Conservation (phyloP, 1,140 invertebrate species). For the Brachionus rotundiformis region DNA sequence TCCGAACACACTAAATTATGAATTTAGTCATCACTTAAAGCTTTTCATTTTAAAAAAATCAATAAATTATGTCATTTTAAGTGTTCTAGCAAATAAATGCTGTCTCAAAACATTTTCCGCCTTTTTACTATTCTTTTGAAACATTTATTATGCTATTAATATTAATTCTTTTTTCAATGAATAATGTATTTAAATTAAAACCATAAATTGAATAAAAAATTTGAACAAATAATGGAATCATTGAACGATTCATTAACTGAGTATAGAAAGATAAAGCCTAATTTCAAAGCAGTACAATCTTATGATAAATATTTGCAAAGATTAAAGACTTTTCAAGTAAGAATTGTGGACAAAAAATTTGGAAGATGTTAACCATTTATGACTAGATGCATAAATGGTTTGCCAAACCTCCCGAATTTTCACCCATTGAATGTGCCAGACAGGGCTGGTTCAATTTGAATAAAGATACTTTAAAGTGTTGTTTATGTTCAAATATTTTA, state of each 20-base stretch:
- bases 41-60: not conserved
- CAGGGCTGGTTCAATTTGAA: slow-evolving; percentile 32
- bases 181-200: too few relatives aligned
- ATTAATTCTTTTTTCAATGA: not conserved
- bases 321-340: slow-evolving; percentile 36
- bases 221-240: not conserved
- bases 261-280: slow-evolving; percentile 14
- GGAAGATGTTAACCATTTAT: not conserved
- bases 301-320: slow-evolving; percentile 25
- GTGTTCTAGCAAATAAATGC: not conserved
- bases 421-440: slow-evolving; percentile 40
- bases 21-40: not conserved
- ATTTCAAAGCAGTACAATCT: slow-evolving; percentile 10
- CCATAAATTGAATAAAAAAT: not conserved
- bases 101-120: not conserved
- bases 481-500: not conserved
- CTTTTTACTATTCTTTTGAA: not conserved
- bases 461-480: slow-evolving; percentile 40
- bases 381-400: slow-evolving; percentile 50
- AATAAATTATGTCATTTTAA: slow-evolving; percentile 7
- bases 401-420: slow-evolving; percentile 30
- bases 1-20: not conserved
- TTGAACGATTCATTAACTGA: slow-evolving; percentile 22
- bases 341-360: not conserved
- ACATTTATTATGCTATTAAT: not conserved